Percentiles rank a stretch among this genome's conserved stretches.
These are phyloP conservation scores for Glaucopsyche alexis DNA, from an alignment of 2,888 invertebrate genomes.

Conservation along the genomic window DNA sequence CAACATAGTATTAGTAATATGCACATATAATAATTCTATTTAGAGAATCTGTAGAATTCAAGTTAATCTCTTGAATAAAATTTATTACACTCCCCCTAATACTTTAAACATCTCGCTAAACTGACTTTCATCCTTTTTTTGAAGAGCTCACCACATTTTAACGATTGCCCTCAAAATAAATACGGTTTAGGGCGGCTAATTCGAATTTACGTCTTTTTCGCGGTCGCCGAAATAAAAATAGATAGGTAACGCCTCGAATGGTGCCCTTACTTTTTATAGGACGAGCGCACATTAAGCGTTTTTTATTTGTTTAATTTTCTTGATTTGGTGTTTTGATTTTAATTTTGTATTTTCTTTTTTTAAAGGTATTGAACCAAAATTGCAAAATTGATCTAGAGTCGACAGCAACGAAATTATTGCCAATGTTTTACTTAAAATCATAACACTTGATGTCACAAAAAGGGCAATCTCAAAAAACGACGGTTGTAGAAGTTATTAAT, in stretches of 20 bases:
- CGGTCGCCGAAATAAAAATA: slow-evolving; percentile 46
- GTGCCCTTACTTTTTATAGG: slow-evolving; percentile 37
- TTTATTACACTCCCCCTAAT: not conserved
- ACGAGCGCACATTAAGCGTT: not conserved
- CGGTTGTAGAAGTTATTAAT: too few relatives aligned
- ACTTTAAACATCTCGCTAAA: slow-evolving; percentile 15
- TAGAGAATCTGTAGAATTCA: not conserved
- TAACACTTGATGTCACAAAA: too few relatives aligned
- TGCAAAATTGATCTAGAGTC: too few relatives aligned
- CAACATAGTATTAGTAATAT: too few relatives aligned
- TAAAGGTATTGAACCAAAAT: too few relatives aligned
- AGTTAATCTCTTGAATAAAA: slow-evolving; percentile 8
- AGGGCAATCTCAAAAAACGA: too few relatives aligned
- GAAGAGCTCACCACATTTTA: slow-evolving; percentile 31
- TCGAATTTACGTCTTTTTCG: slow-evolving; percentile 42
- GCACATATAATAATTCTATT: not conserved
- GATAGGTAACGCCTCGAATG: slow-evolving; percentile 40
- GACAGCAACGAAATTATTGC: too few relatives aligned
- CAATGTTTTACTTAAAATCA: too few relatives aligned
- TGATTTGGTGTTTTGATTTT: not conserved
- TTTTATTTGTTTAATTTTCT: slow-evolving; percentile 1
- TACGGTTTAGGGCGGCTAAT: slow-evolving; percentile 37
- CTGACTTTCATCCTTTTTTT: slow-evolving; percentile 7
- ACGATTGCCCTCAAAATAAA: slow-evolving; percentile 29
- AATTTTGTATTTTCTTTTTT: not conserved